Conservation (phyloP, 2,797 vertebrate species). For the Sebastes oblongus region DNA sequence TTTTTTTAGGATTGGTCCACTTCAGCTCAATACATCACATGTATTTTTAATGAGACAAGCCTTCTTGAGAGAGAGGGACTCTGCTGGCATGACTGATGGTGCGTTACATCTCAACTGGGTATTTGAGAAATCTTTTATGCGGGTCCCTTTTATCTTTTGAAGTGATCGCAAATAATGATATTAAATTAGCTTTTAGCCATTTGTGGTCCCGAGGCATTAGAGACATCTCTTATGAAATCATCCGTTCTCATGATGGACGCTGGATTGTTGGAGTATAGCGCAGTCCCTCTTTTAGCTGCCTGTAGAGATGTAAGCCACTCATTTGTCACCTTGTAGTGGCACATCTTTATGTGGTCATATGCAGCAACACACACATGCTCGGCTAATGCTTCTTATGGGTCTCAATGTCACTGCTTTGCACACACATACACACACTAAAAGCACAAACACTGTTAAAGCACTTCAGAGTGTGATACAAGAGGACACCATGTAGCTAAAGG, state of each 20-base stretch:
- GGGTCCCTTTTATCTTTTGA: conserved; percentile 31
- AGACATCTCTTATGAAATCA: conserved; percentile 30
- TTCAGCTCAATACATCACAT: conserved; percentile 60
- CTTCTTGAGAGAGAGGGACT: conserved; percentile 49
- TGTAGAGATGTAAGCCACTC: conserved; percentile 21
- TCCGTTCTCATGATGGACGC: conserved; percentile 25
- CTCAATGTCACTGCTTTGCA: conserved; percentile 33
- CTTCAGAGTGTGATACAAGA: conserved; percentile 55
- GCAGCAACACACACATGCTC: background rate
- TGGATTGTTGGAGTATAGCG: conserved; percentile 20
- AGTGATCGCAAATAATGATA: conserved; percentile 51
- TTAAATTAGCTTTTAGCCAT: conserved; percentile 46
- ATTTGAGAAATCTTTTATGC: conserved; percentile 44
- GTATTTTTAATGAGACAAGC: conserved; percentile 71
- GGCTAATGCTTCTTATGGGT: conserved; percentile 34
- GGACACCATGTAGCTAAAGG: conserved; percentile 60
- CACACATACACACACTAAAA: background rate
- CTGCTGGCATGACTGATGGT: conserved; percentile 43
- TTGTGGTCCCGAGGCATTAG: conserved; percentile 24
- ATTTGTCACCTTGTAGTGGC: conserved; percentile 46
- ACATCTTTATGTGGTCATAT: conserved; percentile 39
- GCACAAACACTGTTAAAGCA: conserved; percentile 48
- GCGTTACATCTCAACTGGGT: conserved; percentile 50
- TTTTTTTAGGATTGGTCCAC: conserved; percentile 61
- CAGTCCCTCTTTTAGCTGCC: conserved; percentile 25